Percentiles rank a stretch among this genome's conserved stretches.
These are phyloP conservation scores for Zosterops pallidus DNA, from an alignment of 2,113 vertebrate species.

Conservation along the genomic window DNA sequence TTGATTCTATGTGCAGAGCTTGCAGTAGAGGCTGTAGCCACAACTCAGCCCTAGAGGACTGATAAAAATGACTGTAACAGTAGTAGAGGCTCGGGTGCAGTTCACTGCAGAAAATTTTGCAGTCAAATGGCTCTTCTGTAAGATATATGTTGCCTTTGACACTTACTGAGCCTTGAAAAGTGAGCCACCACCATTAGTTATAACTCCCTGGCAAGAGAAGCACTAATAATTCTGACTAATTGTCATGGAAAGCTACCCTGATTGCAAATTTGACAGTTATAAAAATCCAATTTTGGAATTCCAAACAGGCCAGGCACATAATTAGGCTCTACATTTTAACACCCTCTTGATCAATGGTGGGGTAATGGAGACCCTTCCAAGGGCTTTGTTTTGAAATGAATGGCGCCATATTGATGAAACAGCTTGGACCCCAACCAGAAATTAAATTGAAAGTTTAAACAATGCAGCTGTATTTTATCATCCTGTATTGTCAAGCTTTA, in stretches of 20 bases:
- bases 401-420: conserved; percentile 61
- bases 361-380: conserved; percentile 42
- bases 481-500: conserved; percentile 62
- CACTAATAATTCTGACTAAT: conserved; percentile 44
- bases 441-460: conserved; percentile 68
- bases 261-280: conserved; percentile 57
- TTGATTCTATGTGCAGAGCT: not conserved
- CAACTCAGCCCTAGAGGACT: not conserved
- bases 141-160: conserved; percentile 7
- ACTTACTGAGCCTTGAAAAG: not conserved
- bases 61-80: conserved; percentile 21
- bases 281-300: conserved; percentile 58
- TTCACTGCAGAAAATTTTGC: not conserved
- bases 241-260: conserved; percentile 36
- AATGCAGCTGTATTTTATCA: conserved; percentile 70
- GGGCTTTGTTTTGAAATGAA: conserved; percentile 59
- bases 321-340: conserved; percentile 55
- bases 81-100: conserved; percentile 31
- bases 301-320: conserved; percentile 27
- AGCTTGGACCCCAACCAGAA: conserved; percentile 44
- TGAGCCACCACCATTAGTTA: not conserved
- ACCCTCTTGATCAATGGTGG: conserved; percentile 55
- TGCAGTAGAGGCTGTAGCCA: not conserved
- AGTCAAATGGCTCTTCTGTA: not conserved
- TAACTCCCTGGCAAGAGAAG: conserved; percentile 29